A percentile compares a stretch with the other conserved stretches of the same genome.
Conservation (phyloP, 2,797 vertebrate species). For the Enteromius unitaeniatus region DNA sequence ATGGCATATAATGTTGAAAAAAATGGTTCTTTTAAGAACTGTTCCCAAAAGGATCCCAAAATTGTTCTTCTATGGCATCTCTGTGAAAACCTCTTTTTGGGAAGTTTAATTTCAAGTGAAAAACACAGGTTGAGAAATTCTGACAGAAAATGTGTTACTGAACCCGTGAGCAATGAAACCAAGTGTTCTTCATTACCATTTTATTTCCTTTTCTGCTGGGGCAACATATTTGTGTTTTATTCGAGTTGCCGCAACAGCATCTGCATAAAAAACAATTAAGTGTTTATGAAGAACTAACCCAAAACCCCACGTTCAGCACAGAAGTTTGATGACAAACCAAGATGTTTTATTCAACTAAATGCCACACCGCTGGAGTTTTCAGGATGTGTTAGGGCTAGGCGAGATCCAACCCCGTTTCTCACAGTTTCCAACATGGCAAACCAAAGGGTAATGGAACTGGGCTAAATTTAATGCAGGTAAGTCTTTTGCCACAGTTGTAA, state of each 20-base stretch:
- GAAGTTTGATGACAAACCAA: conserved; percentile 33
- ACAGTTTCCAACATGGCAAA: conserved; percentile 26
- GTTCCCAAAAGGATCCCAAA: not conserved
- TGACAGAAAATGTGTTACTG: not conserved
- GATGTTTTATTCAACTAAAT: conserved; percentile 25
- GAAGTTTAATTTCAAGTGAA: not conserved
- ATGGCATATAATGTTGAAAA: not conserved
- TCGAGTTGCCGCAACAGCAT: conserved; percentile 52
- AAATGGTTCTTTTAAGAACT: not conserved
- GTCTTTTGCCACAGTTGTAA: not conserved
- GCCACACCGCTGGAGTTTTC: not conserved
- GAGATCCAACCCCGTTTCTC: conserved; percentile 15
- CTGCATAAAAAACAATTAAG: conserved; percentile 57
- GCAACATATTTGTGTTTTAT: conserved; percentile 55
- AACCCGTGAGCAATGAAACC: conserved; percentile 21
- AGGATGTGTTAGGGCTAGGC: conserved; percentile 16
- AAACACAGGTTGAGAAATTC: not conserved
- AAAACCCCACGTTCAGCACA: conserved; percentile 53
- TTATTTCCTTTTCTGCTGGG: conserved; percentile 66
- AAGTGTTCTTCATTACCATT: conserved; percentile 58
- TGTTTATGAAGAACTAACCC: conserved; percentile 60
- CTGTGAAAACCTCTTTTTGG: not conserved
- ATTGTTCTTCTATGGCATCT: not conserved
- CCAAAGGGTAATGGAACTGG: not conserved
- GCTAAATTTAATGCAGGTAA: conserved; percentile 38